A percentile compares a stretch with the other conserved stretches of the same genome.
Evolutionary conservation across 2,797 vertebrate genomes (phyloP).

Genomic region (Myripristis jacobus): DNA sequence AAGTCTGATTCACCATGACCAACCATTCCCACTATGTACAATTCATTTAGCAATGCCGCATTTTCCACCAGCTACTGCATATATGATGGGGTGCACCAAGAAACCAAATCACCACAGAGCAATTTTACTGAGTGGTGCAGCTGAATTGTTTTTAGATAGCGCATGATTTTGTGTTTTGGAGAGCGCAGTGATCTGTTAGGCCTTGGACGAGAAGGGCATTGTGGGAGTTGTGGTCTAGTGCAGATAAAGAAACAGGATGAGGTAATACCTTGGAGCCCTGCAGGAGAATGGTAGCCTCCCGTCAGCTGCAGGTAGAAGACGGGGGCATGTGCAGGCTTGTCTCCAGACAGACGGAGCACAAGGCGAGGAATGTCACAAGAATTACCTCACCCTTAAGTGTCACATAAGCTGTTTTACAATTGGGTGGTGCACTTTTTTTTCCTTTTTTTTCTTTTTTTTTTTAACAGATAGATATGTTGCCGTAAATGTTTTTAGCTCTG

Average conservation of each 20-base stretch:
- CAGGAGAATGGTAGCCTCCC: constrained; percentile 32
- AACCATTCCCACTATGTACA: background rate
- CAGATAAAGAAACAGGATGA: background rate
- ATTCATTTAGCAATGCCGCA: constrained; percentile 2
- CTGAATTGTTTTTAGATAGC: background rate
- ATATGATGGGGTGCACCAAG: background rate
- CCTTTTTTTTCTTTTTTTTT: too few species aligned
- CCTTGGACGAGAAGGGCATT: constrained; percentile 1
- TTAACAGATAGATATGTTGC: too few species aligned
- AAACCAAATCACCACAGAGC: background rate
- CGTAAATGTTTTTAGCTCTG: too few species aligned
- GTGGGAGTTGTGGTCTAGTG: constrained; percentile 2
- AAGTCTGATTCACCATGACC: background rate
- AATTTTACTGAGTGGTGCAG: background rate
- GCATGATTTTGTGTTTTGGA: constrained; percentile 10
- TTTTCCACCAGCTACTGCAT: constrained; percentile 6
- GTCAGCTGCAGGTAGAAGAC: constrained; percentile 39
- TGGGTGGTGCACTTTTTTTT: too few species aligned
- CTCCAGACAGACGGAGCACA: constrained; percentile 56
- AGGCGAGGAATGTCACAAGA: constrained; percentile 70
- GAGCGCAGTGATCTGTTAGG: constrained; percentile 1
- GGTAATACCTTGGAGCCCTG: constrained; percentile 27
- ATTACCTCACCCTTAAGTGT: constrained; percentile 34
- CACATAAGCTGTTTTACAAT: constrained; percentile 17
- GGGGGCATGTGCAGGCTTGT: constrained; percentile 64